Evolutionary conservation across 2,888 invertebrate genomes (phyloP).

Genomic region (Caenorhabditis sp.): DNA sequence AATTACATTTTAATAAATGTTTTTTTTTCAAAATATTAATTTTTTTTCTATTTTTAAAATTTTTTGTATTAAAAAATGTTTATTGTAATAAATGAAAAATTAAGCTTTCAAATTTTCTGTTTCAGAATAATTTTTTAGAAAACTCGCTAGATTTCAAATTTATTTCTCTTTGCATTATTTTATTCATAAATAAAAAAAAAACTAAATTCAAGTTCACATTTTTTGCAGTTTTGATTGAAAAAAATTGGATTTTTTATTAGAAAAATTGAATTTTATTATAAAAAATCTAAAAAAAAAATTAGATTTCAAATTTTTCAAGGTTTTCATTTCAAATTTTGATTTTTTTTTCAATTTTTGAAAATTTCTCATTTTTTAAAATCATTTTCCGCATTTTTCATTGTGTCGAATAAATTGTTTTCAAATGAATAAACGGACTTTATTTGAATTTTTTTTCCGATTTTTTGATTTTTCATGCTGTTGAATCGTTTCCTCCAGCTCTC

Average conservation of each 20-base stretch:
- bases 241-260: background rate
- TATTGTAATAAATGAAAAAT: too few relatives aligned
- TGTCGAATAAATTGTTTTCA: background rate
- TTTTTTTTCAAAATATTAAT: background rate
- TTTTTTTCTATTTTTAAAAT: conserved; percentile 1
- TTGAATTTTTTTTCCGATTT: background rate
- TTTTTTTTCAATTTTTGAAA: too few relatives aligned
- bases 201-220: background rate
- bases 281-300: background rate
- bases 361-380: background rate
- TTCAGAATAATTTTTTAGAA: too few relatives aligned
- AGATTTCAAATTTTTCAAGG: too few relatives aligned
- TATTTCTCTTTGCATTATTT: background rate
- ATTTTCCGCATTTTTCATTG: background rate
- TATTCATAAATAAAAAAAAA: background rate
- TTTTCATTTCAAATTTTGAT: too few relatives aligned
- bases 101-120: too few relatives aligned
- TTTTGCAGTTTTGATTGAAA: background rate
- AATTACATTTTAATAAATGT: background rate
- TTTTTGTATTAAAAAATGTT: background rate
- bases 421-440: background rate
- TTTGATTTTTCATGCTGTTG: background rate
- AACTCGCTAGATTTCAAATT: too few relatives aligned
- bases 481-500: too few relatives aligned
- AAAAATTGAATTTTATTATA: background rate